Conservation (phyloP, 1,140 invertebrate species). For the Lasioglossum baleicum region DNA sequence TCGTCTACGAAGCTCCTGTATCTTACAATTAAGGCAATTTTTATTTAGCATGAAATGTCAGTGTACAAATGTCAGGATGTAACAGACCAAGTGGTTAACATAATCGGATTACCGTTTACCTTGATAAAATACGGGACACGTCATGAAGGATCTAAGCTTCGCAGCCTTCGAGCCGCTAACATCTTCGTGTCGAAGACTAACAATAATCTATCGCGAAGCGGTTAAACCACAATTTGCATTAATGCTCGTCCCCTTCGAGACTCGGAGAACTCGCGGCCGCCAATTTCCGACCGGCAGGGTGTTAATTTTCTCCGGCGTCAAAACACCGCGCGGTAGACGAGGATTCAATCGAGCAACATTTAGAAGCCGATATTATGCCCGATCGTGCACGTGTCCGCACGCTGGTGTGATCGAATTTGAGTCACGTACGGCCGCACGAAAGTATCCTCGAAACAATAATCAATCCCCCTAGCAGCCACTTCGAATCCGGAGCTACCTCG, state of each 20-base stretch:
- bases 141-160: no score
- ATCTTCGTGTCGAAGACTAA: no score
- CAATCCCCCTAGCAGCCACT: neutral
- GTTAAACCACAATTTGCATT: neutral
- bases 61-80: no score
- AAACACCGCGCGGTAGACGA: neutral
- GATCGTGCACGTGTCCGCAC: constrained; percentile 1
- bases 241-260: neutral
- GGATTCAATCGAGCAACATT: constrained; percentile 1
- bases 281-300: neutral
- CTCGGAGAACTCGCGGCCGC: neutral
- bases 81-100: no score
- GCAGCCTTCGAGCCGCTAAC: no score
- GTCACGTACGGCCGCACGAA: neutral
- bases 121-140: no score
- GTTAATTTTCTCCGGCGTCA: neutral
- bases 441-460: neutral
- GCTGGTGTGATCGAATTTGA: neutral
- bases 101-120: no score
- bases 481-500: neutral
- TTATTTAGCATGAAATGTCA: no score
- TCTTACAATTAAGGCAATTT: no score
- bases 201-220: no score
- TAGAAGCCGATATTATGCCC: neutral
- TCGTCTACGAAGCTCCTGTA: no score